Evolutionary conservation across 2,797 vertebrate species (phyloP).

Genomic region (Menidia menidia): DNA sequence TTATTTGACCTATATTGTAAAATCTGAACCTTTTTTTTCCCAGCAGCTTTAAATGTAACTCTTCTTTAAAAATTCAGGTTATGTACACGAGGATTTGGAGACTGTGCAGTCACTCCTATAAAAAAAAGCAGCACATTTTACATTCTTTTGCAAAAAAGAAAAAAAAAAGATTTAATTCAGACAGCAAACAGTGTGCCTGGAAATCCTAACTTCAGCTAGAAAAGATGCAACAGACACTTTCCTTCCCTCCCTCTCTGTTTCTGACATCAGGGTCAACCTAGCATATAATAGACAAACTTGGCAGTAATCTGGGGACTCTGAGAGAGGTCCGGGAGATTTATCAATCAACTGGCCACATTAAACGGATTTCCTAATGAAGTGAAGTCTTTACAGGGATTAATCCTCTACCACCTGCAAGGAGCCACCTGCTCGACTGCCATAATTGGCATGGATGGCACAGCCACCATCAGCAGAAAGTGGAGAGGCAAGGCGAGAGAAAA

Average conservation of each 20-base stretch:
- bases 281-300: conserved; percentile 81
- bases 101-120: conserved; percentile 21
- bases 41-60: conserved; percentile 17
- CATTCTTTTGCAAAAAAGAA: conserved; percentile 35
- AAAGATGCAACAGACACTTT: conserved; percentile 63
- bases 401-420: conserved; percentile 86
- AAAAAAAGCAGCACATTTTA: conserved; percentile 14
- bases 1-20: conserved; percentile 32
- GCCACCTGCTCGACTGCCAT: conserved; percentile 87
- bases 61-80: conserved; percentile 14
- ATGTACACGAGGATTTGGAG: conserved; percentile 15
- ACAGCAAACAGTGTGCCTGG: conserved; percentile 59
- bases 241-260: conserved; percentile 51
- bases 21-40: conserved; percentile 38
- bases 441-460: conserved; percentile 85
- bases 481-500: conserved; percentile 68
- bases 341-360: conserved; percentile 88
- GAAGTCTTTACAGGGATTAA: conserved; percentile 89
- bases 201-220: conserved; percentile 69
- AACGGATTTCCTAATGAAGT: conserved; percentile 90
- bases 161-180: conserved; percentile 42
- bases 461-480: conserved; percentile 82
- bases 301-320: conserved; percentile 80
- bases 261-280: conserved; percentile 81
- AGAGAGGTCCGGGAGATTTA: conserved; percentile 86